A percentile compares a stretch with the other conserved stretches of the same genome.
Conservation (phyloP, 2,888 invertebrate species). For the Athalia cordata region DNA sequence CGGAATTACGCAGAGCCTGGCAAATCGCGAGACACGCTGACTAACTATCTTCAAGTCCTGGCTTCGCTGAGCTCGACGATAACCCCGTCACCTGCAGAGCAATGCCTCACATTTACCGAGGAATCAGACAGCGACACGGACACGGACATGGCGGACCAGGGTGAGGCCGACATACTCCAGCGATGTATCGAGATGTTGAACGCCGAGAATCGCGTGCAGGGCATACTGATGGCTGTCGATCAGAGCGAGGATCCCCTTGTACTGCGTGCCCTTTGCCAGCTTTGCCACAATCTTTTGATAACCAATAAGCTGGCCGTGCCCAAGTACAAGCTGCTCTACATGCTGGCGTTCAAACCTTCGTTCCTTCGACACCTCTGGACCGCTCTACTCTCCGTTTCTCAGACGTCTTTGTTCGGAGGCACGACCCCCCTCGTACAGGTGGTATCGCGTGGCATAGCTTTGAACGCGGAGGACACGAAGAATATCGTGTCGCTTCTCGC, state of each 20-base stretch:
- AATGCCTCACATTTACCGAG: slow-evolving; percentile 74
- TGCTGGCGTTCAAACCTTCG: slow-evolving; percentile 85
- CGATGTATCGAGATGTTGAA: slow-evolving; percentile 82
- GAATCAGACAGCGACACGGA: slow-evolving; percentile 78
- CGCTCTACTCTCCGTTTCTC: slow-evolving; percentile 72
- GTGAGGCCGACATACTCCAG: slow-evolving; percentile 75
- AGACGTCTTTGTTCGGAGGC: slow-evolving; percentile 74
- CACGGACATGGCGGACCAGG: slow-evolving; percentile 76
- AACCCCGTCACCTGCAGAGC: slow-evolving; percentile 71
- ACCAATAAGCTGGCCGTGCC: slow-evolving; percentile 89
- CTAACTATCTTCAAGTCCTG: slow-evolving; percentile 78
- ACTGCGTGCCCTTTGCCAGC: slow-evolving; percentile 82
- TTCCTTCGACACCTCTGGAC: slow-evolving; percentile 87
- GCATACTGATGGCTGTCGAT: slow-evolving; percentile 75
- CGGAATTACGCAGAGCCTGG: slow-evolving; percentile 54
- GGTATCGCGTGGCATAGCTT: slow-evolving; percentile 80
- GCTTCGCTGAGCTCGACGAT: slow-evolving; percentile 73
- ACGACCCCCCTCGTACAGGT: slow-evolving; percentile 80
- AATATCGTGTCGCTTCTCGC: slow-evolving; percentile 86
- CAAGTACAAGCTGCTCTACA: slow-evolving; percentile 88
- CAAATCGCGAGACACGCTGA: slow-evolving; percentile 63
- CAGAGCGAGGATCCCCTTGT: slow-evolving; percentile 75
- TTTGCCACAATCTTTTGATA: slow-evolving; percentile 89
- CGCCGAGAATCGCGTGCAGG: slow-evolving; percentile 77
- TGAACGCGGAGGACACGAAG: slow-evolving; percentile 78